phyloP scores from a whole-genome alignment of 1,140 invertebrate species.

The Triops longicaudatus region DNA sequence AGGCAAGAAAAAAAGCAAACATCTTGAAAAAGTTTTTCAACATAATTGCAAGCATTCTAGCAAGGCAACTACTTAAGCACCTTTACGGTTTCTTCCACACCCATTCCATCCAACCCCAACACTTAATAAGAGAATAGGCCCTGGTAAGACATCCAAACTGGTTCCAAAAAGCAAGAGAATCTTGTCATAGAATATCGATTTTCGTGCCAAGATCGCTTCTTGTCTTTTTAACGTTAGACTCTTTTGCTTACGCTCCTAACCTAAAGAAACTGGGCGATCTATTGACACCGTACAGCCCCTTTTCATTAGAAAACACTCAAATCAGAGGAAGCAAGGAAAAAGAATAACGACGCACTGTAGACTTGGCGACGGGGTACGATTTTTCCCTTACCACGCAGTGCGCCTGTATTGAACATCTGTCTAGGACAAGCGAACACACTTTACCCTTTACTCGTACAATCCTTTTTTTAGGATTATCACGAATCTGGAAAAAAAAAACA shows the following conservation, averaged over 20 bases:
- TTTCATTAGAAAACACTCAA: background rate
- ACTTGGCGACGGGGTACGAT: background rate
- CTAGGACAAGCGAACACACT: background rate
- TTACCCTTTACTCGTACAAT: background rate
- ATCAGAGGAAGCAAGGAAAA: background rate
- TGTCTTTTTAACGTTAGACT: conserved; percentile 28
- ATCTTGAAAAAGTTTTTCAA: background rate
- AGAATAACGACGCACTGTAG: background rate
- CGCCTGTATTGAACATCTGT: background rate
- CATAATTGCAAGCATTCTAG: background rate
- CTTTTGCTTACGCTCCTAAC: conserved; percentile 28
- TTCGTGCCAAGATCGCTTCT: conserved; percentile 29
- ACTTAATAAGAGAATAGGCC: background rate
- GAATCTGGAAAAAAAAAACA: too few relatives aligned
- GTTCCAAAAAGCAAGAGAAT: background rate
- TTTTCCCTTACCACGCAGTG: background rate
- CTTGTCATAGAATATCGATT: background rate
- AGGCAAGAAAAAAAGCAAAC: background rate
- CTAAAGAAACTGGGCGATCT: background rate
- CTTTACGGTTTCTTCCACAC: background rate
- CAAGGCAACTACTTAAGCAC: background rate
- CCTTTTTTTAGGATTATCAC: too few relatives aligned
- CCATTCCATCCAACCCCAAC: background rate
- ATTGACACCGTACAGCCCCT: background rate
- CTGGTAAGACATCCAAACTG: conserved; percentile 9